Conservation (phyloP, 2,888 invertebrate genomes). For the Coelopa pilipes region DNA sequence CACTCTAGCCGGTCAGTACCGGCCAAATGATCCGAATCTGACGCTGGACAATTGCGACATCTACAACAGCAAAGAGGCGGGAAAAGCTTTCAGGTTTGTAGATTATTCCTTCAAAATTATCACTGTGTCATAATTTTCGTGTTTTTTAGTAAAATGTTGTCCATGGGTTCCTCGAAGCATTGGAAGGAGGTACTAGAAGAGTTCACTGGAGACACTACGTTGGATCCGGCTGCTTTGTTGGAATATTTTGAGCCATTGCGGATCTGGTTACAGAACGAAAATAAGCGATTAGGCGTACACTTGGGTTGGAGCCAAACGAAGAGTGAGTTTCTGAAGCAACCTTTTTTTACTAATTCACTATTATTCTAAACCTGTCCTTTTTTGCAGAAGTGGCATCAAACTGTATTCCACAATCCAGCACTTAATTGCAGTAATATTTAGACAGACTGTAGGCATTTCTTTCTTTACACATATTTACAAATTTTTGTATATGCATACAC, state of each 20-base stretch:
- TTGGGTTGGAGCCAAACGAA: slow-evolving; percentile 71
- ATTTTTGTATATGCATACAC: too few species aligned
- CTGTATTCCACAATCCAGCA: slow-evolving; percentile 52
- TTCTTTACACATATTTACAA: too few species aligned
- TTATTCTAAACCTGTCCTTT: not conserved
- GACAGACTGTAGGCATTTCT: too few species aligned
- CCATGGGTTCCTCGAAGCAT: slow-evolving; percentile 76
- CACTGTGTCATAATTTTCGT: not conserved
- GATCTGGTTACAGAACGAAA: slow-evolving; percentile 79
- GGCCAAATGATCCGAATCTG: slow-evolving; percentile 72
- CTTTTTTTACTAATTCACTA: not conserved
- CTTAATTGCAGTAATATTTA: slow-evolving; percentile 8
- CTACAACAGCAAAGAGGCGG: slow-evolving; percentile 82
- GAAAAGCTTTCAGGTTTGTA: slow-evolving; percentile 69
- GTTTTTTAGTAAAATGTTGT: slow-evolving; percentile 75
- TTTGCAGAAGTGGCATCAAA: slow-evolving; percentile 54
- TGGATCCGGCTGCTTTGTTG: slow-evolving; percentile 80
- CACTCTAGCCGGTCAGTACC: slow-evolving; percentile 80
- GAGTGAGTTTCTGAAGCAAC: slow-evolving; percentile 53
- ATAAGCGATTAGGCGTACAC: slow-evolving; percentile 73
- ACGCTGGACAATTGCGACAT: slow-evolving; percentile 88
- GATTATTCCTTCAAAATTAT: not conserved
- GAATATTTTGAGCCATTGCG: slow-evolving; percentile 84
- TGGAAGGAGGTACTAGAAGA: slow-evolving; percentile 85
- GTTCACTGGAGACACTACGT: slow-evolving; percentile 80